Conservation (phyloP, 2,888 invertebrate genomes). For the Ceriagrion tenellum region DNA sequence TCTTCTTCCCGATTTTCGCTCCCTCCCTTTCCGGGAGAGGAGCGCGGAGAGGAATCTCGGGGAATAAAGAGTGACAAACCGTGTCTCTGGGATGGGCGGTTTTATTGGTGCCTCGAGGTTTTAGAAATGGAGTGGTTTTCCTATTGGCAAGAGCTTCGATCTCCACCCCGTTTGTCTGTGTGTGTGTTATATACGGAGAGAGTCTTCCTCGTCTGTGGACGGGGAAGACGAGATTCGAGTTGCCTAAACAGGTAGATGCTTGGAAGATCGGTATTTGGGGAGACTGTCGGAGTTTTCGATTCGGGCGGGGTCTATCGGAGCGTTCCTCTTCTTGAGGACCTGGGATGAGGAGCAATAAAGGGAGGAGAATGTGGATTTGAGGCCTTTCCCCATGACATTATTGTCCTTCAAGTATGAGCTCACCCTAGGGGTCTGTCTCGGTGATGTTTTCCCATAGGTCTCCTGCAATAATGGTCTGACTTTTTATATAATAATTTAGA, state of each 20-base stretch:
- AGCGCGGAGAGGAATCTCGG: not conserved
- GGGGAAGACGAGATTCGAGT: not conserved
- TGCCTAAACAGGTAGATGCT: slow-evolving; percentile 7
- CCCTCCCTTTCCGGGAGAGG: not conserved
- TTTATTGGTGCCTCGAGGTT: slow-evolving; percentile 37
- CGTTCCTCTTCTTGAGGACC: not conserved
- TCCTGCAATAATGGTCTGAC: slow-evolving; percentile 3
- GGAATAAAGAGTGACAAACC: slow-evolving; percentile 31
- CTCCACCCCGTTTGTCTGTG: not conserved
- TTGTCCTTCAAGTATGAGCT: not conserved
- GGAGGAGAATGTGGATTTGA: not conserved
- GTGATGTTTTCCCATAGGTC: not conserved
- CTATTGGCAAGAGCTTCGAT: not conserved
- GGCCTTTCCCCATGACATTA: not conserved
- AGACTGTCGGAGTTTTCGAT: not conserved
- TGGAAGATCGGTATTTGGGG: not conserved
- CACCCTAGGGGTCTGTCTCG: not conserved
- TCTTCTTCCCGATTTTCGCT: not conserved
- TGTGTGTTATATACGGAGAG: not conserved
- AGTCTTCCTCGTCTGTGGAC: not conserved
- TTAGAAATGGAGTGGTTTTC: not conserved
- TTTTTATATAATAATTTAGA: not conserved
- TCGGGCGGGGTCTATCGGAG: not conserved
- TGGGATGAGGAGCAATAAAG: not conserved
- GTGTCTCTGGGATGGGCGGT: not conserved